Evolutionary conservation across 2,797 vertebrate genomes (phyloP), one percentile per base, ranked within the genome.

Genomic region (Phoebastria nigripes): DNA sequence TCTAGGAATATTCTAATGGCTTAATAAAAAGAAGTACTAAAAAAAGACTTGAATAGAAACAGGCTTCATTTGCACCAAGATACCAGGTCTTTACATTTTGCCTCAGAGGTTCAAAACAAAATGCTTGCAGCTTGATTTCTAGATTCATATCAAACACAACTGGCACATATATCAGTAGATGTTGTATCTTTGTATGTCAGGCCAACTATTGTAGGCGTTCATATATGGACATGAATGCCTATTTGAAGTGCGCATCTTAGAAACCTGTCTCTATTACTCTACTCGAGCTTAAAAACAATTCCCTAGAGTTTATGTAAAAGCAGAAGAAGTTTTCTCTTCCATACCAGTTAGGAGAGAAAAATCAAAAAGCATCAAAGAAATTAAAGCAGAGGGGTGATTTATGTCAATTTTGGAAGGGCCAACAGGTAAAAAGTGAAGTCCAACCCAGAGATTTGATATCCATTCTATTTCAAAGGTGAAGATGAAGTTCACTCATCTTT

Each of bases 71-170:
- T 89, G 24, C 35, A 73, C 39, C 59, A 74, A 63, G 31, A 25
- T 92, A 93, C 39, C n/a, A 92, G 14, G 4, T 82, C 76, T 86
- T 82, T 51, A 71, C 3, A 25, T 78, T 93, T 84, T 91, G 35
- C 24, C 67, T 35, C 29, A 88, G 54, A 81, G 8, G 33, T 73
- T 88, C 59, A 82, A 91, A 94, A 74, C 24, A 71, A 91, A 92
- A 74, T 84, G 44, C 91, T 91, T 95, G 41, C 44, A 94, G n/a
- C 47, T 86, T 80, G 24, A 62, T 73, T 90, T 82, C 81, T 77
- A 85, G 67, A 82, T 95, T 90, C 39, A 18, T 73, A 73, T 62
- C 3, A 4, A 90, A 70, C 39, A 82, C 44, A 91, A 44, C 46
- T 76, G 61, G 63, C 63, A 90, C 39, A 65, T 62, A 12, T 58